Conservation (phyloP, 2,113 vertebrate genomes). For the Seriola quinqueradiata region DNA sequence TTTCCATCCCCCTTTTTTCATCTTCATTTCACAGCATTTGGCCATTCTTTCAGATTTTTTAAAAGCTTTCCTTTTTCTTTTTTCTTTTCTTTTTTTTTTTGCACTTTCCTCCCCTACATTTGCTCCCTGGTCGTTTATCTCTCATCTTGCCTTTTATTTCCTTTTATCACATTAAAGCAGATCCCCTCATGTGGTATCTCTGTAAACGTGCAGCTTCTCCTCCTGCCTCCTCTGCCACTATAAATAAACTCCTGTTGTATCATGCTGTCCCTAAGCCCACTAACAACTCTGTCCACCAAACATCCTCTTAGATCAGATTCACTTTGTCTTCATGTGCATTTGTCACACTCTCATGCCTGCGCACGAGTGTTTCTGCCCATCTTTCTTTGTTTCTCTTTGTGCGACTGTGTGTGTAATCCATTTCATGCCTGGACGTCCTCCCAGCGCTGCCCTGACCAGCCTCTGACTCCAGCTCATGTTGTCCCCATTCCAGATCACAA, state of each 20-base stretch:
- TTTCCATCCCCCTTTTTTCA: conserved; percentile 16
- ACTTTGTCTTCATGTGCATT: conserved; percentile 36
- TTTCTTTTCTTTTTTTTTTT: not conserved
- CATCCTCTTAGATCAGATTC: conserved; percentile 43
- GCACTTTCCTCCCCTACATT: conserved; percentile 1
- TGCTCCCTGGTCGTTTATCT: not conserved
- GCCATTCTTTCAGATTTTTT: not conserved
- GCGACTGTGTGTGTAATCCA: conserved; percentile 52
- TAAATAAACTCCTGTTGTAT: not conserved
- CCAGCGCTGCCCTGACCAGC: conserved; percentile 46
- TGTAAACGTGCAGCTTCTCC: not conserved
- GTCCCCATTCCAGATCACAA: conserved; percentile 42
- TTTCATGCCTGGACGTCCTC: conserved; percentile 61
- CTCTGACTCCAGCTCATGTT: conserved; percentile 44
- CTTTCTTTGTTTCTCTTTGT: conserved; percentile 33
- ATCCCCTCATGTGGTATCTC: not conserved
- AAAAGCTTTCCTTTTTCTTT: not conserved
- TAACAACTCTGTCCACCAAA: conserved; percentile 20
- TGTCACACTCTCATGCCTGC: conserved; percentile 41
- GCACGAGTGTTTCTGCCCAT: conserved; percentile 12
- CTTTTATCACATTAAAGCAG: conserved; percentile 7
- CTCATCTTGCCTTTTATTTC: conserved; percentile 6
- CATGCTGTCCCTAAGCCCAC: not conserved
- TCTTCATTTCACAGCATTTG: conserved; percentile 24
- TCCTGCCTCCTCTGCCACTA: not conserved